Evolutionary conservation across 2,888 invertebrate genomes (phyloP).

Genomic region (Sthenelais limicola): DNA sequence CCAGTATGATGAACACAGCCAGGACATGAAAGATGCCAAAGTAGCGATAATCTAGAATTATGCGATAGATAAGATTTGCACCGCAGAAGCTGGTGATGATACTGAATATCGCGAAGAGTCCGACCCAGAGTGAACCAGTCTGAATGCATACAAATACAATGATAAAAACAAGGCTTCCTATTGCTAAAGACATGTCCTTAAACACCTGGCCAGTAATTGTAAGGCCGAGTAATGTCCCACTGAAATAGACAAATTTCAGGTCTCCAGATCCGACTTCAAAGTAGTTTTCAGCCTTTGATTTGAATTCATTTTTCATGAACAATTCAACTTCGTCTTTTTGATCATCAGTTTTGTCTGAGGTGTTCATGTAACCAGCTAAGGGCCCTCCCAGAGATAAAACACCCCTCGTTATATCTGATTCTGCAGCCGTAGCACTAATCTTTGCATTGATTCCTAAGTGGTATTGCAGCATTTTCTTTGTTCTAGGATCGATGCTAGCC

Average conservation of each 20-base stretch:
- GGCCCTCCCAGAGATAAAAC: conserved; percentile 44
- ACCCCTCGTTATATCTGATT: conserved; percentile 34
- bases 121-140: conserved; percentile 53
- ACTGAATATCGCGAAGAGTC: conserved; percentile 47
- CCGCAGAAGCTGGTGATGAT: conserved; percentile 51
- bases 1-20: conserved; percentile 68
- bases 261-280: conserved; percentile 36
- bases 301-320: conserved; percentile 36
- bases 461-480: conserved; percentile 35
- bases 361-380: conserved; percentile 44
- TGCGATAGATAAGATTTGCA: conserved; percentile 54
- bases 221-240: conserved; percentile 16
- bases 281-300: conserved; percentile 21
- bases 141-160: conserved; percentile 52
- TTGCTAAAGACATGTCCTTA: conserved; percentile 50
- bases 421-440: conserved; percentile 30
- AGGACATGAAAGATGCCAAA: conserved; percentile 69
- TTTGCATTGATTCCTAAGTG: conserved; percentile 42
- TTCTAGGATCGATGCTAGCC: conserved; percentile 37
- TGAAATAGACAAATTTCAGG: conserved; percentile 43
- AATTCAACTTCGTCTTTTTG: conserved; percentile 35
- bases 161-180: conserved; percentile 54
- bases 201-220: conserved; percentile 45
- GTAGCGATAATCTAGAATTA: conserved; percentile 46
- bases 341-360: conserved; percentile 16